Conservation (phyloP, 2,888 invertebrate species). For the Ommatoiulus sabulosus region DNA sequence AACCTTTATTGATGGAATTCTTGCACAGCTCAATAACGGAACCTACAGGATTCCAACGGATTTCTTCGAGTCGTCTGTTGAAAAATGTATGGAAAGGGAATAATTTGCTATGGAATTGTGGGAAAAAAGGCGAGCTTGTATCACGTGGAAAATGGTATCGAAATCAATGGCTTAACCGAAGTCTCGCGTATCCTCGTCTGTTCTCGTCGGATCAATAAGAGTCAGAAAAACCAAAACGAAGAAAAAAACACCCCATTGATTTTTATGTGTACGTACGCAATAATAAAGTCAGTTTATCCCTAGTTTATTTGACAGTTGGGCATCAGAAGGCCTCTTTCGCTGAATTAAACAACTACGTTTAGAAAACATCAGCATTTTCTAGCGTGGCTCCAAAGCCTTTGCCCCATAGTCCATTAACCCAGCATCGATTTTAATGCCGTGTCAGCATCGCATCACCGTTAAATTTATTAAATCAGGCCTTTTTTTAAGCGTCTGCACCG, state of each 20-base stretch:
- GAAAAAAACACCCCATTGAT: neutral
- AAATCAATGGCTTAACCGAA: neutral
- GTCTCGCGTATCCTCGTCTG: neutral
- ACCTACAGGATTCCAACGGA: neutral
- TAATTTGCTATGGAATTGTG: neutral
- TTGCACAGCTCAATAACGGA: neutral
- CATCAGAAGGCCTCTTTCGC: neutral
- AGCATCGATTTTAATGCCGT: neutral
- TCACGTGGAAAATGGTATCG: neutral
- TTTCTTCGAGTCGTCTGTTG: neutral
- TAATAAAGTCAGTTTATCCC: conserved; percentile 26
- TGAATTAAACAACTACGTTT: neutral
- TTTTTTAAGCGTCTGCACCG: neutral
- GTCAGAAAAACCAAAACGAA: neutral
- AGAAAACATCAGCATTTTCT: neutral
- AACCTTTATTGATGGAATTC: neutral
- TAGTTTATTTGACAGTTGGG: neutral
- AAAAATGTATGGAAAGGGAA: neutral
- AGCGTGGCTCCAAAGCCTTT: neutral
- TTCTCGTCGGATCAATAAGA: conserved; percentile 17
- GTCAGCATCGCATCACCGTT: neutral
- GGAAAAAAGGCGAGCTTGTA: neutral
- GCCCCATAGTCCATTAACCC: conserved; percentile 27
- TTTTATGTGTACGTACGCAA: conserved; percentile 33
- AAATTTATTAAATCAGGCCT: neutral